Evolutionary conservation across 2,888 invertebrate species (phyloP).

Genomic region (Chaetogeoica ovagalla): DNA sequence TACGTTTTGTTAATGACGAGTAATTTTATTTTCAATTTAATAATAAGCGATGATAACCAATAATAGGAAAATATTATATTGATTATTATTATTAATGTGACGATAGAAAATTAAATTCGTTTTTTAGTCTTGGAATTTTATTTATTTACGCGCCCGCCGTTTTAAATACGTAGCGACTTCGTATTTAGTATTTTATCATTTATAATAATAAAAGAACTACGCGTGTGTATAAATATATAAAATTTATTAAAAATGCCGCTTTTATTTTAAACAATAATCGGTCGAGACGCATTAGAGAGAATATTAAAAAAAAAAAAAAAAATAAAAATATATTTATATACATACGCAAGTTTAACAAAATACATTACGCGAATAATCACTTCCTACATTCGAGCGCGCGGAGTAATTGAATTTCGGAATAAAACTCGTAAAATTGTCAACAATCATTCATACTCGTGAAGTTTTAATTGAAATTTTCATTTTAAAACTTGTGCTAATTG

Average conservation of each 20-base stretch:
- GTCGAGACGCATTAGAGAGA: neutral
- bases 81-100: neutral
- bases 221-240: too few relatives aligned
- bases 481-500: conserved; percentile 35
- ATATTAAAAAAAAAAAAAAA: neutral
- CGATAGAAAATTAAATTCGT: too few relatives aligned
- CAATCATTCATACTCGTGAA: conserved; percentile 47
- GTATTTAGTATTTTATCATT: neutral
- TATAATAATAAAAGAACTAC: neutral
- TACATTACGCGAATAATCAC: conserved; percentile 26
- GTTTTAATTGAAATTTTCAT: conserved; percentile 47
- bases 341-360: neutral
- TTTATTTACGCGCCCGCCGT: too few relatives aligned
- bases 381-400: neutral
- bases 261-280: neutral
- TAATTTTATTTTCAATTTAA: neutral
- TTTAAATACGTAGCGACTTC: too few relatives aligned
- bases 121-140: too few relatives aligned
- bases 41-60: too few relatives aligned
- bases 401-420: conserved; percentile 30
- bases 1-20: neutral
- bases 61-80: neutral
- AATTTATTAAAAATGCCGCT: neutral
- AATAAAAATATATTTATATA: neutral
- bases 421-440: conserved; percentile 40